Evolutionary conservation across 2,113 vertebrate species (phyloP).

Genomic region (Alligator sinensis): DNA sequence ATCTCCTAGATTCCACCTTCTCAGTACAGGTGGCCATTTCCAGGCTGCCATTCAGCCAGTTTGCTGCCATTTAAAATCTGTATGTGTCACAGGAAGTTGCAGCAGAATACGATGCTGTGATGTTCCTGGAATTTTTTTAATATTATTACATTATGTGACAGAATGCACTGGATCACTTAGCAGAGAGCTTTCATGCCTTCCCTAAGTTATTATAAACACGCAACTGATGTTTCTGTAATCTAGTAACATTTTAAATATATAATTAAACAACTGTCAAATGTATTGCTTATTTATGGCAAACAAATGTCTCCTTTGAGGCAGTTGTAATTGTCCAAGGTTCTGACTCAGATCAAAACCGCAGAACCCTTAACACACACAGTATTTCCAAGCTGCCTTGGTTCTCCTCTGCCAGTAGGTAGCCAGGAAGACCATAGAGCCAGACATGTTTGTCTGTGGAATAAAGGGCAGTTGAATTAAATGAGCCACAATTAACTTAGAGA

Average conservation of each 20-base stretch:
- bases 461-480: too few species aligned
- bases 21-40: neutral
- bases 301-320: neutral
- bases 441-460: too few species aligned
- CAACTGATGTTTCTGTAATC: neutral
- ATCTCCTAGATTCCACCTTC: neutral
- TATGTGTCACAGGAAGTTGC: neutral
- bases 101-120: neutral
- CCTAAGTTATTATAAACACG: neutral
- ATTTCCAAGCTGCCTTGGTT: too few species aligned
- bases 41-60: slow-evolving; percentile 8
- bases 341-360: too few species aligned
- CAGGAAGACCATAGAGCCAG: too few species aligned
- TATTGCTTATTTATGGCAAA: neutral
- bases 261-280: neutral
- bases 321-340: too few species aligned
- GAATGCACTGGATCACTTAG: neutral
- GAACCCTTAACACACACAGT: too few species aligned
- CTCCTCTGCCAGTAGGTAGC: too few species aligned
- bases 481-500: too few species aligned
- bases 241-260: neutral
- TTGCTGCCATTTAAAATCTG: neutral
- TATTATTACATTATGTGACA: neutral
- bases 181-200: neutral
- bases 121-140: neutral